These are phyloP conservation scores for Polymixis lichenea DNA, from an alignment of 2,888 invertebrate species.

Conservation along the genomic window DNA sequence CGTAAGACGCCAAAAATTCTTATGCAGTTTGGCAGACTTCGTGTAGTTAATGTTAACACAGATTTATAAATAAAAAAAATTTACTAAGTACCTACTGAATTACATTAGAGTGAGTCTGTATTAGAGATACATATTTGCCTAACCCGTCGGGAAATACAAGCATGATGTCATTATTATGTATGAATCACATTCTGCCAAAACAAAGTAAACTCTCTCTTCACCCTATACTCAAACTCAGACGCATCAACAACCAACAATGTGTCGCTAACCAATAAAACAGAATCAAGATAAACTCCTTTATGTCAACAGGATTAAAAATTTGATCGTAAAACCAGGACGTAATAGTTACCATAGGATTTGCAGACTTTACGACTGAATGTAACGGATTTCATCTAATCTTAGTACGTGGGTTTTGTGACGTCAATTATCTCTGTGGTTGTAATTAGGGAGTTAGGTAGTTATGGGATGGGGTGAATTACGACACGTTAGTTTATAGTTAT, in stretches of 20 bases:
- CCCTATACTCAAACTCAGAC: constrained; percentile 16
- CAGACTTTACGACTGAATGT: constrained; percentile 68
- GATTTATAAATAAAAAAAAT: too few relatives aligned
- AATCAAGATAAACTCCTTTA: constrained; percentile 79
- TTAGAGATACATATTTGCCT: too few relatives aligned
- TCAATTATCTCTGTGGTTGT: constrained; percentile 55
- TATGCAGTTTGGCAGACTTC: too few relatives aligned
- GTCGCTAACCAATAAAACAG: constrained; percentile 74
- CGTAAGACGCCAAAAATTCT: too few relatives aligned
- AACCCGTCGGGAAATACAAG: too few relatives aligned
- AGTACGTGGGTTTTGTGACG: constrained; percentile 59
- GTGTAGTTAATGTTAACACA: too few relatives aligned
- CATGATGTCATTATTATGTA: neutral
- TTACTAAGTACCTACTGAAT: too few relatives aligned
- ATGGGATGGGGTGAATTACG: constrained; percentile 50
- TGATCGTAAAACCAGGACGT: constrained; percentile 74
- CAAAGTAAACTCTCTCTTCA: constrained; percentile 6
- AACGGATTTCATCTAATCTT: constrained; percentile 64
- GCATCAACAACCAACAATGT: constrained; percentile 63
- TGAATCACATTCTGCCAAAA: constrained; percentile 19
- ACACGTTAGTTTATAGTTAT: constrained; percentile 11
- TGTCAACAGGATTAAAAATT: constrained; percentile 82
- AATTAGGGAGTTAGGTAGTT: constrained; percentile 43
- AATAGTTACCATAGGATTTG: constrained; percentile 68
- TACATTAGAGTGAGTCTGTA: too few relatives aligned